phyloP scores from a whole-genome alignment of 2,888 invertebrate genomes.

The Sarcophaga rosellei region DNA sequence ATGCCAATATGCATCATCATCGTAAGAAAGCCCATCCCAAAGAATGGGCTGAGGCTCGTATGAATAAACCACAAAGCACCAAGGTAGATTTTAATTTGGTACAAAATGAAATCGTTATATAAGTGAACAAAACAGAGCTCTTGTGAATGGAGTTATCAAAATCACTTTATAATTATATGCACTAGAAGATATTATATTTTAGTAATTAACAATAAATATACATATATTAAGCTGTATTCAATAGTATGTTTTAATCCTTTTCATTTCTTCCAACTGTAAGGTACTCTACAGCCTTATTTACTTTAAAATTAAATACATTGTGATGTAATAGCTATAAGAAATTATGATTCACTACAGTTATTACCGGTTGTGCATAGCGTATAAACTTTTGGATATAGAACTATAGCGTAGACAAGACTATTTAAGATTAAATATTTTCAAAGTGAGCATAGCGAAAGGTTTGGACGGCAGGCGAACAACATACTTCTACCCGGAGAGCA shows the following conservation, averaged over 20 bases:
- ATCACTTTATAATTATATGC: not conserved
- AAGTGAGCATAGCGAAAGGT: no score
- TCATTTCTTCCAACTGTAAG: no score
- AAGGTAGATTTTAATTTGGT: slow-evolving; percentile 64
- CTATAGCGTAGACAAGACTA: no score
- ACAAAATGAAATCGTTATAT: slow-evolving; percentile 67
- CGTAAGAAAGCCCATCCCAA: slow-evolving; percentile 73
- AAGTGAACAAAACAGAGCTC: slow-evolving; percentile 31
- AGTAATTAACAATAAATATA: not conserved
- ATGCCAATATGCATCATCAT: slow-evolving; percentile 74
- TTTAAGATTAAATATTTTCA: no score
- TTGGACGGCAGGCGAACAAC: no score
- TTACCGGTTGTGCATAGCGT: no score
- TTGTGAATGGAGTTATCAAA: not conserved
- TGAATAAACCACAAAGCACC: slow-evolving; percentile 55
- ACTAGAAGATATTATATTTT: slow-evolving; percentile 7
- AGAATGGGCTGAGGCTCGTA: slow-evolving; percentile 71
- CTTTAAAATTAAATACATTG: no score
- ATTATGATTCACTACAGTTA: no score
- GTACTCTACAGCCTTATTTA: no score
- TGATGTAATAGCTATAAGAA: no score
- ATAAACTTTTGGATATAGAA: no score
- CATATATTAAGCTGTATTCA: not conserved
- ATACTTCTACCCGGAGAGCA: no score
- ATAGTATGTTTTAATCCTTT: not conserved